Conservation (phyloP, 2,113 vertebrate genomes). For the Sphaerodactylus townsendi region DNA sequence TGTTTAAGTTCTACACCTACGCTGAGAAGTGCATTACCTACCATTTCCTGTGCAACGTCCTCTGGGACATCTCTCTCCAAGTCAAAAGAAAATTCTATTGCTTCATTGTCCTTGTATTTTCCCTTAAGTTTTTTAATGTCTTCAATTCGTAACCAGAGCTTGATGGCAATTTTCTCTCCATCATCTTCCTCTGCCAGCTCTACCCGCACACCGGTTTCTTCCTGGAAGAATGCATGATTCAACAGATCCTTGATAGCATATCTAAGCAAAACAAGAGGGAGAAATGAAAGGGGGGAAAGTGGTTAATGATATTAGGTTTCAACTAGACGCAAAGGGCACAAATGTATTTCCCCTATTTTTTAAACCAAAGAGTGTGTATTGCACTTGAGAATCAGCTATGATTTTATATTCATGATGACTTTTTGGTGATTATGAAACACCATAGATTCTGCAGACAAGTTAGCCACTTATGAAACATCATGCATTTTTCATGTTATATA, state of each 20-base stretch:
- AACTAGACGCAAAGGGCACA: neutral
- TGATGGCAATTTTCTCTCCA: constrained; percentile 97
- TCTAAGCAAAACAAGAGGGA: constrained; percentile 67
- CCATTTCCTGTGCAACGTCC: constrained; percentile 99
- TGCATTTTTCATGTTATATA: no score
- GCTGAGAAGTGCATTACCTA: constrained; percentile 63
- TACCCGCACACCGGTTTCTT: constrained; percentile 96
- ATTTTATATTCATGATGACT: neutral
- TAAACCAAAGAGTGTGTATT: neutral
- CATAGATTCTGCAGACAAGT: neutral
- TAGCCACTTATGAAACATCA: neutral
- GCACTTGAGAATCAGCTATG: neutral
- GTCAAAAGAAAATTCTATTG: constrained; percentile 98
- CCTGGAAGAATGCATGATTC: constrained; percentile 99
- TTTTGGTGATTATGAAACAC: neutral
- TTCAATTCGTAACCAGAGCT: constrained; percentile 97
- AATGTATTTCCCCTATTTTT: neutral
- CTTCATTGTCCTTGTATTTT: constrained; percentile 99
- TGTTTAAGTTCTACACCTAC: neutral
- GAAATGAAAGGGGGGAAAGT: neutral
- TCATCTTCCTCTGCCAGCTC: constrained; percentile 98
- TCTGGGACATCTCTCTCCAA: constrained; percentile 94
- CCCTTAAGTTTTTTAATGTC: constrained; percentile 98
- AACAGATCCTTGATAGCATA: constrained; percentile 97
- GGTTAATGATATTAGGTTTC: neutral